Evolutionary conservation across 2,888 invertebrate genomes (phyloP).

Genomic region (Lamproptera curius): DNA sequence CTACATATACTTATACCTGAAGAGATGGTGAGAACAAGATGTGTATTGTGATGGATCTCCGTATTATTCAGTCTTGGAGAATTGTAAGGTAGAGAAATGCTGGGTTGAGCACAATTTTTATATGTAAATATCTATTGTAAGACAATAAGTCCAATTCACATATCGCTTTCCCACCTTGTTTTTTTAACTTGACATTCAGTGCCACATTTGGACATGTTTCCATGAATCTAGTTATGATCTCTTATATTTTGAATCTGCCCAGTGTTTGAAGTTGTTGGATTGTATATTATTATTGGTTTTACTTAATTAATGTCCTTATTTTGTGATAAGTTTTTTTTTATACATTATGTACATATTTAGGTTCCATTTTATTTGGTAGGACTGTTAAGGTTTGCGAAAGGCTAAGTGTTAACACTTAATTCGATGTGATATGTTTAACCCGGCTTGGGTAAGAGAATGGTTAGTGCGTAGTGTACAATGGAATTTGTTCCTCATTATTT

Average conservation of each 20-base stretch:
- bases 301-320: slow-evolving; percentile 50
- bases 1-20: slow-evolving; percentile 25
- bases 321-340: slow-evolving; percentile 67
- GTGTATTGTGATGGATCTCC: slow-evolving; percentile 51
- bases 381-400: slow-evolving; percentile 52
- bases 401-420: slow-evolving; percentile 45
- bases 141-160: slow-evolving; percentile 71
- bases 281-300: slow-evolving; percentile 59
- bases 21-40: slow-evolving; percentile 22
- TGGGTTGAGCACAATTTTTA: slow-evolving; percentile 66
- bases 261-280: slow-evolving; percentile 71
- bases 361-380: slow-evolving; percentile 44
- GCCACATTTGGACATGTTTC: slow-evolving; percentile 47
- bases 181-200: slow-evolving; percentile 41
- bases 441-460: slow-evolving; percentile 48
- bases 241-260: slow-evolving; percentile 70
- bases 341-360: slow-evolving; percentile 68
- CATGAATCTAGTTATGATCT: slow-evolving; percentile 76
- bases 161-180: slow-evolving; percentile 65
- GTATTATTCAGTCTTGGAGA: slow-evolving; percentile 38
- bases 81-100: slow-evolving; percentile 51
- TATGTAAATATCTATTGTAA: slow-evolving; percentile 61
- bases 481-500: slow-evolving; percentile 71
- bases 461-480: slow-evolving; percentile 65
- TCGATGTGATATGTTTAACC: slow-evolving; percentile 64